Evolutionary conservation across 2,113 vertebrate genomes (phyloP).

Genomic region (Ardeotis arabs): DNA sequence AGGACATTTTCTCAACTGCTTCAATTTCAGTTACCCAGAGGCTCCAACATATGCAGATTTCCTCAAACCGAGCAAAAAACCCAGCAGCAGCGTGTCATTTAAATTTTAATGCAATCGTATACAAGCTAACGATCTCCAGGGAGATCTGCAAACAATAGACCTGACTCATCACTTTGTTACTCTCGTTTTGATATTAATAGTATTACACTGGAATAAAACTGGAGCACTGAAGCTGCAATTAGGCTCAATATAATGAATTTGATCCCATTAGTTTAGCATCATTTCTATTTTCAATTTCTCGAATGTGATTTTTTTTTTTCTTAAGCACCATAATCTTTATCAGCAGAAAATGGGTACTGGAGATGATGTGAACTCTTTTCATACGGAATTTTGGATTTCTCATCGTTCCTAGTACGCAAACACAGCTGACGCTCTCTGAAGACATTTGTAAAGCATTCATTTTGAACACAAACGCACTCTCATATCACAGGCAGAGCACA

Average conservation of each 20-base stretch:
- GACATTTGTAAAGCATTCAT: neutral
- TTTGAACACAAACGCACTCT: neutral
- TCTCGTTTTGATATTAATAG: neutral
- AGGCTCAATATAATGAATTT: neutral
- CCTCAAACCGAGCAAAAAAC: neutral
- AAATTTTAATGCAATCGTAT: constrained; percentile 8
- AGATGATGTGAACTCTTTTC: neutral
- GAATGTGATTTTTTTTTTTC: neutral
- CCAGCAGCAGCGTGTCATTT: neutral
- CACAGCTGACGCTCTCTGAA: neutral
- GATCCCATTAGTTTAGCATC: neutral
- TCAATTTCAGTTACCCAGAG: neutral
- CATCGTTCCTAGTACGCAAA: neutral
- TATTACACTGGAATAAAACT: neutral
- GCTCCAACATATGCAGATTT: neutral
- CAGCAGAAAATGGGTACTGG: neutral
- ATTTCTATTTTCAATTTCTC: neutral
- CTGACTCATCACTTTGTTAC: neutral
- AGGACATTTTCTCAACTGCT: neutral
- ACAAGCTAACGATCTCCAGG: neutral
- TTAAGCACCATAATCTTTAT: neutral
- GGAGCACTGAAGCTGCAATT: neutral
- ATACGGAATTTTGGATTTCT: neutral
- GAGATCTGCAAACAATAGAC: neutral
- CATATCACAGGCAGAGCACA: neutral